phyloP scores from a whole-genome alignment of 2,113 vertebrate genomes.

The Oncorhynchus mykiss region DNA sequence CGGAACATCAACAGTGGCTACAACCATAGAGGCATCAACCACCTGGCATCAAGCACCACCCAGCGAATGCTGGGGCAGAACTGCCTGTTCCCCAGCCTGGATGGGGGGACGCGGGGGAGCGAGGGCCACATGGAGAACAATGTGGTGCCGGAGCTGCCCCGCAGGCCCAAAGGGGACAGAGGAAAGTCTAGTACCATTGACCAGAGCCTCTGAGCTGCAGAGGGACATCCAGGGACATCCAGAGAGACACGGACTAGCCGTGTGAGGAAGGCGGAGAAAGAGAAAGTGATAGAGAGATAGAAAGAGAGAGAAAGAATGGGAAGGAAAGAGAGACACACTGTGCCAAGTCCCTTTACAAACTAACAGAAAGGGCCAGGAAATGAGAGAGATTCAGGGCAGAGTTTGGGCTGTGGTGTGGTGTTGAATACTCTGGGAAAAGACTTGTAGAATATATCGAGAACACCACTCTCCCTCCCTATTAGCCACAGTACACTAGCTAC shows the following conservation, averaged over 20 bases:
- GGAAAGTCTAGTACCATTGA: slow-evolving; percentile 81
- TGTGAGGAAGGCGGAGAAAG: slow-evolving; percentile 36
- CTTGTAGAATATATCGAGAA: slow-evolving; percentile 33
- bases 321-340: not conserved
- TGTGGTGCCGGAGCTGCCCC: slow-evolving; percentile 82
- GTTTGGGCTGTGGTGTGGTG: slow-evolving; percentile 6
- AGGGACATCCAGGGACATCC: slow-evolving; percentile 30
- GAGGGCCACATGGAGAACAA: slow-evolving; percentile 86
- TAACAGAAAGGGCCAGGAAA: slow-evolving; percentile 43
- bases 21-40: slow-evolving; percentile 81
- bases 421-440: slow-evolving; percentile 59
- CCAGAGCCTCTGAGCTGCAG: slow-evolving; percentile 81
- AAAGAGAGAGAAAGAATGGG: slow-evolving; percentile 3
- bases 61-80: slow-evolving; percentile 89
- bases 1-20: slow-evolving; percentile 76
- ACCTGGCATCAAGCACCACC: slow-evolving; percentile 71
- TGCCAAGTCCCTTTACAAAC: slow-evolving; percentile 48
- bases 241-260: slow-evolving; percentile 19
- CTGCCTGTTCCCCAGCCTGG: slow-evolving; percentile 84
- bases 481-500: slow-evolving; percentile 35
- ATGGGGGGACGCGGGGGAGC: slow-evolving; percentile 66
- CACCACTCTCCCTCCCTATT: slow-evolving; percentile 54
- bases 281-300: slow-evolving; percentile 27
- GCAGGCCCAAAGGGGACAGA: slow-evolving; percentile 83
- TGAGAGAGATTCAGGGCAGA: slow-evolving; percentile 39